Conservation (phyloP, 23 tunicate species). For the Ascidia mentula region DNA sequence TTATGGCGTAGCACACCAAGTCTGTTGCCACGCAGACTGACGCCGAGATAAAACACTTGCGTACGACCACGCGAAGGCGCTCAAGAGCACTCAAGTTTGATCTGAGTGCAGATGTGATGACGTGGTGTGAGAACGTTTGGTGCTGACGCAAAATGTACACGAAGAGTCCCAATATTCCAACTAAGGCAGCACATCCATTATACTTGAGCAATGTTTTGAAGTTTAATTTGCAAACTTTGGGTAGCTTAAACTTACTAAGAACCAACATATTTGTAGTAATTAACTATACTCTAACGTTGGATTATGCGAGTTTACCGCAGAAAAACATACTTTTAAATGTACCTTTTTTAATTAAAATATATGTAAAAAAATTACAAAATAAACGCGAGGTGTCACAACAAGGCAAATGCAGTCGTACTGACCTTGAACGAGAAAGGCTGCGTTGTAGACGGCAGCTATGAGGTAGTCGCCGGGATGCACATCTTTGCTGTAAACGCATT, state of each 20-base stretch:
- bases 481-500: neutral
- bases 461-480: neutral
- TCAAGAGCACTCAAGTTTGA: neutral
- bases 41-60: neutral
- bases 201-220: too few species aligned
- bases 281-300: too few species aligned
- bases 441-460: neutral
- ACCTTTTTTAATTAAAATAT: too few species aligned
- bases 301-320: too few species aligned
- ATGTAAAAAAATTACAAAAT: too few species aligned
- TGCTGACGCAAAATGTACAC: neutral
- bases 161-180: neutral
- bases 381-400: too few species aligned
- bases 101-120: neutral
- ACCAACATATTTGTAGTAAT: too few species aligned
- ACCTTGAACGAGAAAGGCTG: neutral
- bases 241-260: too few species aligned
- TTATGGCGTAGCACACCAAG: neutral
- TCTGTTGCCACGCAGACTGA: neutral
- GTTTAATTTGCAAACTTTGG: too few species aligned
- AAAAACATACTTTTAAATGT: too few species aligned
- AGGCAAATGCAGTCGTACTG: too few species aligned
- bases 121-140: neutral
- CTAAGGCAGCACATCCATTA: neutral
- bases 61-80: neutral